A percentile compares a stretch with the other conserved stretches of the same genome.
Conservation (phyloP, 1,140 invertebrate species). For the honey bee (Apis mellifera) region Amel_HAv3.1 CM009941.2:9603501-9604000, state of each 20-base stretch:
- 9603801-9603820: slow-evolving; percentile 74
- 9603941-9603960: slow-evolving; percentile 31
- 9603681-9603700: slow-evolving; percentile 7
- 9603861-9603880: slow-evolving; percentile 7
- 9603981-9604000: slow-evolving; percentile 20
- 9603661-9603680: not conserved
- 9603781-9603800: slow-evolving; percentile 41
- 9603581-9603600: too few species aligned
- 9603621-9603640: not conserved
- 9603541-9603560: too few species aligned
- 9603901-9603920: slow-evolving; percentile 49
- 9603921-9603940: slow-evolving; percentile 18
- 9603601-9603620: too few species aligned
- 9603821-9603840: slow-evolving; percentile 79
- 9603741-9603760: slow-evolving; percentile 49
- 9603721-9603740: slow-evolving; percentile 54
- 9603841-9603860: slow-evolving; percentile 74
- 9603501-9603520: too few species aligned
- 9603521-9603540: too few species aligned
- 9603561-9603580: too few species aligned
- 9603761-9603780: not conserved
- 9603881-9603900: slow-evolving; percentile 38
- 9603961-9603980: not conserved
- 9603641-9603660: not conserved
- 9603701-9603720: slow-evolving; percentile 59